A percentile compares a stretch with the other conserved stretches of the same genome.
These are phyloP conservation scores for Panurus biarmicus DNA, from an alignment of 2,113 vertebrate genomes.

Conservation along the genomic window DNA sequence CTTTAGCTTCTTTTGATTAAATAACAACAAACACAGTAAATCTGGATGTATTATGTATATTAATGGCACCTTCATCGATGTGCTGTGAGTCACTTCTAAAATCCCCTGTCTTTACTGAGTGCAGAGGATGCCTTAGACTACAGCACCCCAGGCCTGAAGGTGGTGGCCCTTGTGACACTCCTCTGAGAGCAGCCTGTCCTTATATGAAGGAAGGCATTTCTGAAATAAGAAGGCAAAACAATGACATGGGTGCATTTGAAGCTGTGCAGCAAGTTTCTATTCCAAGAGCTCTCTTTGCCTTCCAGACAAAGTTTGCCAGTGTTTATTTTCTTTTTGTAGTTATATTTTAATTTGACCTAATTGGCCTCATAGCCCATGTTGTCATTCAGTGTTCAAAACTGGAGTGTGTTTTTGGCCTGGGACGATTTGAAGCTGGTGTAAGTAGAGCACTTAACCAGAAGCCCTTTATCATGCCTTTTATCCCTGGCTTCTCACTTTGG, in stretches of 20 bases:
- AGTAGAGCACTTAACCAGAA: not conserved
- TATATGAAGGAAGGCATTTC: not conserved
- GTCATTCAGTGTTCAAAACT: not conserved
- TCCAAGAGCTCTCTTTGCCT: not conserved
- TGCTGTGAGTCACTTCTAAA: not conserved
- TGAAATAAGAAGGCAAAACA: not conserved
- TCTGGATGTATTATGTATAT: not conserved
- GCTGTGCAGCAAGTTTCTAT: not conserved
- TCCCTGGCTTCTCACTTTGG: not conserved
- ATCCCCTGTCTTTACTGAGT: not conserved
- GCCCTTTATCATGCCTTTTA: not conserved
- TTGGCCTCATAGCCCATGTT: not conserved
- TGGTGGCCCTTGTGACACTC: not conserved
- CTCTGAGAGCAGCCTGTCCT: not conserved
- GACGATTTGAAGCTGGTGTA: not conserved
- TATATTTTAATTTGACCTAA: not conserved
- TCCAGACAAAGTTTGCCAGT: not conserved
- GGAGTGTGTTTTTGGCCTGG: not conserved
- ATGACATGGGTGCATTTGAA: not conserved
- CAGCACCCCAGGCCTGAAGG: not conserved
- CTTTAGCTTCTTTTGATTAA: not conserved
- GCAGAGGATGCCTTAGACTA: not conserved
- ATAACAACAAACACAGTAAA: not conserved
- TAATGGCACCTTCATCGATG: not conserved
- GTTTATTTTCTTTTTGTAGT: not conserved